Conservation (phyloP, 2,113 vertebrate species). For the Alectura lathami region DNA sequence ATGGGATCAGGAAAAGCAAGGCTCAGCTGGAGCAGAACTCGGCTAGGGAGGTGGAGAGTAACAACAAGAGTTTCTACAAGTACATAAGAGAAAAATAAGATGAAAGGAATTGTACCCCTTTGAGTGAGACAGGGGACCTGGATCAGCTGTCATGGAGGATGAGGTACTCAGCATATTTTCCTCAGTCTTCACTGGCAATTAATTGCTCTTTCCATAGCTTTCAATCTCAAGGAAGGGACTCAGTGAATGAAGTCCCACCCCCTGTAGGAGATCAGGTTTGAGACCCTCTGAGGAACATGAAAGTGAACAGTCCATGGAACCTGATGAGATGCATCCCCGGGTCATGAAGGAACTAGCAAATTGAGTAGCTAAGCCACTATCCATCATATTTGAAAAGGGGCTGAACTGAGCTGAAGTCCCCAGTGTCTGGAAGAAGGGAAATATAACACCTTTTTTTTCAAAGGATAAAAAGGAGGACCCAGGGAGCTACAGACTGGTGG, state of each 20-base stretch:
- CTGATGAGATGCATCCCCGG: not conserved
- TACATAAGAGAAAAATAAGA: not conserved
- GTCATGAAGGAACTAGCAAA: not conserved
- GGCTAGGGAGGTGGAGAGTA: not conserved
- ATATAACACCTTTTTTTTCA: not conserved
- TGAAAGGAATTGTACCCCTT: not conserved
- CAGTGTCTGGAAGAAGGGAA: no score
- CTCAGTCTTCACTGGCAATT: not conserved
- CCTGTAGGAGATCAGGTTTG: not conserved
- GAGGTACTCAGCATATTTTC: not conserved
- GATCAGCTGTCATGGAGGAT: not conserved
- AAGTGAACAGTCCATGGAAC: not conserved
- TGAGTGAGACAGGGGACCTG: not conserved
- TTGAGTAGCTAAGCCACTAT: not conserved
- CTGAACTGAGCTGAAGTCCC: no score
- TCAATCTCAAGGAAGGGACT: not conserved
- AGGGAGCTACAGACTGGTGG: not conserved
- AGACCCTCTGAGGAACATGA: not conserved
- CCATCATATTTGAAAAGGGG: no score
- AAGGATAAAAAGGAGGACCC: not conserved
- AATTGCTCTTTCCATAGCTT: not conserved
- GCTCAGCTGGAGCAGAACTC: not conserved
- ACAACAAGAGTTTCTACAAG: not conserved
- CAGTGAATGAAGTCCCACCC: not conserved
- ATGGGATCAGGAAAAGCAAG: not conserved